These are phyloP conservation scores for Heterotilapia buettikoferi DNA, from an alignment of 2,113 vertebrate species.

Conservation along the genomic window DNA sequence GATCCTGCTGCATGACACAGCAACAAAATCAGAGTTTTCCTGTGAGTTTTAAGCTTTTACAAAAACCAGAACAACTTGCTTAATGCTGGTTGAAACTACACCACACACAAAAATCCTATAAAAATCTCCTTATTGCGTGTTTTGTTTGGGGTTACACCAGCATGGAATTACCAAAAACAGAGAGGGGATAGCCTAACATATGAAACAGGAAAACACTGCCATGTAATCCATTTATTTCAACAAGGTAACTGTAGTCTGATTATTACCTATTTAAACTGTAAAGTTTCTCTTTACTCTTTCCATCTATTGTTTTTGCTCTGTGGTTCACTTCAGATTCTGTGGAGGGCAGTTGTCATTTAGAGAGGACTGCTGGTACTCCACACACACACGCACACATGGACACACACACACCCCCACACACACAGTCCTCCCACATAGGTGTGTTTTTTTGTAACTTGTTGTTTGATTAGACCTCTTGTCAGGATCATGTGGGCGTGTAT, in stretches of 20 bases:
- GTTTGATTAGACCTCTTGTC: neutral
- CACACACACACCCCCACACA: neutral
- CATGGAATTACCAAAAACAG: too few species aligned
- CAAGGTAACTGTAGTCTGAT: too few species aligned
- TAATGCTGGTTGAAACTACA: constrained; percentile 19
- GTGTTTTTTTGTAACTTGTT: neutral
- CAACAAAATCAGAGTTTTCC: neutral
- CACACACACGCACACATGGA: neutral
- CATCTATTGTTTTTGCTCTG: neutral
- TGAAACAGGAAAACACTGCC: too few species aligned
- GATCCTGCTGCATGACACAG: neutral
- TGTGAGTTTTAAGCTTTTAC: neutral
- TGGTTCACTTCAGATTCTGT: neutral
- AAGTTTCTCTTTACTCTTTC: neutral
- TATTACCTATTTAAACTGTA: too few species aligned
- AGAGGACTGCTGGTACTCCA: neutral
- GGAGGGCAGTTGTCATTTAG: neutral
- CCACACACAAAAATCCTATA: neutral
- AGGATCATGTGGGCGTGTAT: neutral
- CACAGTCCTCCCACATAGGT: neutral
- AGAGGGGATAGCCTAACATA: too few species aligned
- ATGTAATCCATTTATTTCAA: too few species aligned
- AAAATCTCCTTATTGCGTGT: neutral
- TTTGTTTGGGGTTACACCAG: too few species aligned
- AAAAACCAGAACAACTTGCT: neutral